Conservation (phyloP, 2,888 invertebrate species). For the Arenicola marina region DNA sequence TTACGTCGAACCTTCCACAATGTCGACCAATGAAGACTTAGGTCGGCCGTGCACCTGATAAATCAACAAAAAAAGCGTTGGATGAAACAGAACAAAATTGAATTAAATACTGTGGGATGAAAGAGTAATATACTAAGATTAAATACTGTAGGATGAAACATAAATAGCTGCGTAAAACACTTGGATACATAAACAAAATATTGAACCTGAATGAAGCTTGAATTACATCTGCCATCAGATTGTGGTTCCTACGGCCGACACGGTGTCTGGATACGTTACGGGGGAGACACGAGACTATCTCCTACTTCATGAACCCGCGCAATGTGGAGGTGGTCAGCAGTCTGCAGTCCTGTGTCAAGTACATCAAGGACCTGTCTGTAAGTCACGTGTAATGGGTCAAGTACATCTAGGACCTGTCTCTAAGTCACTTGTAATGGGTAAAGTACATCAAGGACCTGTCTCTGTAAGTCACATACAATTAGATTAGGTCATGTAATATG, state of each 20-base stretch:
- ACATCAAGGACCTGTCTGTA: constrained; percentile 26
- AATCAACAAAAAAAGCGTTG: no score
- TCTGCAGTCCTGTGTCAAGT: constrained; percentile 19
- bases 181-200: no score
- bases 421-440: constrained; percentile 19
- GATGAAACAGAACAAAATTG: no score
- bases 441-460: constrained; percentile 21
- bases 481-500: no score
- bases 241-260: constrained; percentile 74
- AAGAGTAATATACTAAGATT: no score
- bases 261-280: constrained; percentile 68
- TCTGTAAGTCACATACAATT: constrained; percentile 16
- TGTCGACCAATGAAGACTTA: no score
- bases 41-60: no score
- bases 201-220: no score
- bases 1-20: no score
- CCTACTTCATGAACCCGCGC: constrained; percentile 66
- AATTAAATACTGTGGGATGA: no score
- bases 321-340: constrained; percentile 19
- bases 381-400: constrained; percentile 16
- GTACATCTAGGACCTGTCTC: constrained; percentile 22
- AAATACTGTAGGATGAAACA: no score
- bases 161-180: no score
- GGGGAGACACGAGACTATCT: constrained; percentile 73
- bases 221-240: constrained; percentile 39